These are phyloP conservation scores for Fundulus diaphanus DNA, from an alignment of 2,797 vertebrate species.

Conservation along the genomic window DNA sequence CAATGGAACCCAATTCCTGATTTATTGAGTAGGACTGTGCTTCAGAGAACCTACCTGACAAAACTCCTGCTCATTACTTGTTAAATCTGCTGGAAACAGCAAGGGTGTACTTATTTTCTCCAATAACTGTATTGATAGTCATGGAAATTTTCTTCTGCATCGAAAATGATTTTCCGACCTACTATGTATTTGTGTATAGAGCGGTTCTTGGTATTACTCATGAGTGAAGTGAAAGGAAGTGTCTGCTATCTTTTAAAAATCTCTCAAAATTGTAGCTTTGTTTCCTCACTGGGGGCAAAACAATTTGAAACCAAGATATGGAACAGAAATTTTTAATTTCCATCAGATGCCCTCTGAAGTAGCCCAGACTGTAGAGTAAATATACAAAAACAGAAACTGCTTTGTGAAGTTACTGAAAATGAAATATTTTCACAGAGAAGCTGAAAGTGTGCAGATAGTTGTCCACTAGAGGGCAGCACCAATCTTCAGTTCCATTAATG, in stretches of 20 bases:
- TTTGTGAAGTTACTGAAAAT: neutral
- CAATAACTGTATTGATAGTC: neutral
- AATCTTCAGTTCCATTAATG: neutral
- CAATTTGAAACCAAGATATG: neutral
- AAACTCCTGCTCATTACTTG: too few relatives aligned
- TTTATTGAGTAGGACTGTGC: too few relatives aligned
- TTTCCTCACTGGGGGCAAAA: too few relatives aligned
- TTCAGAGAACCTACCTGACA: too few relatives aligned
- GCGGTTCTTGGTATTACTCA: too few relatives aligned
- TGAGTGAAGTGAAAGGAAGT: too few relatives aligned
- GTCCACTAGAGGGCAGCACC: conserved; percentile 11
- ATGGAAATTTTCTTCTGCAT: neutral
- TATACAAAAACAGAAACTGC: neutral
- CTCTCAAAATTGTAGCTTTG: too few relatives aligned
- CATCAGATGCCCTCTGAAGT: neutral
- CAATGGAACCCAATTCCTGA: too few relatives aligned
- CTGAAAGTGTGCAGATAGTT: neutral
- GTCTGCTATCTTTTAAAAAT: too few relatives aligned
- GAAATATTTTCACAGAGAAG: neutral
- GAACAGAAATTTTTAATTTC: neutral
- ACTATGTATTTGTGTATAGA: neutral
- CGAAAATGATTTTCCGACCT: neutral
- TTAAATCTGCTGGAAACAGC: too few relatives aligned
- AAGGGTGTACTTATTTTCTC: neutral
- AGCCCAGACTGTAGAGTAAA: neutral